Evolutionary conservation across 2,888 invertebrate species (phyloP), one percentile per base, ranked within the genome.

Genomic region (Caenorhabditis sp.): DNA sequence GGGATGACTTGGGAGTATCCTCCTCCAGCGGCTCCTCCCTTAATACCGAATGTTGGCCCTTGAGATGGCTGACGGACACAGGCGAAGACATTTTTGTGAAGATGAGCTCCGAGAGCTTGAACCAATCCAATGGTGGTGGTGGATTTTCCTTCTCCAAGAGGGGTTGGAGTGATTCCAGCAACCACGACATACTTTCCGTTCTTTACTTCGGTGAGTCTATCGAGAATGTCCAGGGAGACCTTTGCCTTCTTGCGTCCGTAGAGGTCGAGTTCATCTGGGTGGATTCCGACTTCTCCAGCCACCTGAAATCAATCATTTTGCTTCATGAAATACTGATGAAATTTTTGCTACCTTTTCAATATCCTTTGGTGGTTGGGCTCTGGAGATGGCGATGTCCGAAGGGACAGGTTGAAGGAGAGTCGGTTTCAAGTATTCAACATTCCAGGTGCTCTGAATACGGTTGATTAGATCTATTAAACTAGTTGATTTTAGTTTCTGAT

Each of bases 11-110:
- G 94, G 0, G 98, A 95, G 93, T 98, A 98, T 3, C 98, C 98
- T 22, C 98, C 99, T 1, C 99, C 99, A 8, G 99, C 98, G 1
- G 98, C 99, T 31, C 98, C 98, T 66, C 97, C 95, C 94, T 97
- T 97, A 76, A 99, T 97, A 14, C 99, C 98, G 93, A 99, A 99
- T 10, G 98, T 99, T 2, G 99, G 99, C 3, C 99, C 99, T 93
- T 98, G 98, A 64, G 97, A 98, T 0, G 99, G 98, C 92, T 99
- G 99, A 1, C 99, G 94, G 91, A 99, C 95, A 91, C 96, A 97
- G 1, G 96, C 98, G 92, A 99, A 95, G 0, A 96, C 95, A 93
- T 98, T 98, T 87, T 88, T 87, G 63, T 86, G 81, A 88, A 95
- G 95, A 91, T 96, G 96, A 0, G 96, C 96, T 0, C 95, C 95